A percentile compares a stretch with the other conserved stretches of the same genome.
phyloP scores from a whole-genome alignment of 2,113 vertebrate genomes.

The Plectropomus leopardus region DNA sequence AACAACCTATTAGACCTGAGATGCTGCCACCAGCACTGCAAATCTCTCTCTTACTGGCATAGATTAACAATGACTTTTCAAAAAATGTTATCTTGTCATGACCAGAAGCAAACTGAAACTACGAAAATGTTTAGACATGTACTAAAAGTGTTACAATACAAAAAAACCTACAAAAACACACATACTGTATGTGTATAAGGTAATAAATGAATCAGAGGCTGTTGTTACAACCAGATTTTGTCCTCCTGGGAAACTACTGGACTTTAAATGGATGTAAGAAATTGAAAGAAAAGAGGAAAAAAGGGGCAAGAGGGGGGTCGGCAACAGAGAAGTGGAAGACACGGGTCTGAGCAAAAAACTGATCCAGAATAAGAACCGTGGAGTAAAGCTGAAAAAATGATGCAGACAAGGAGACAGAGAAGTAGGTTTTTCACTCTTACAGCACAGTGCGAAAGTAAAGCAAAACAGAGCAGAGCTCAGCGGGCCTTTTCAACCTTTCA shows the following conservation, averaged over 20 bases:
- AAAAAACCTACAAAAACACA: not conserved
- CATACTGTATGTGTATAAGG: not conserved
- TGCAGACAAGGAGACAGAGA: conserved; percentile 29
- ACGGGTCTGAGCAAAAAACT: not conserved
- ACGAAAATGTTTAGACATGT: not conserved
- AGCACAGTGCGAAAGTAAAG: conserved; percentile 27
- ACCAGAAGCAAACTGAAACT: not conserved
- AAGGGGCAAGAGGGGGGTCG: not conserved
- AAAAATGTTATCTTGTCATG: not conserved
- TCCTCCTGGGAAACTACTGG: conserved; percentile 46
- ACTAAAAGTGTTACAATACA: not conserved
- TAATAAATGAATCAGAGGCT: conserved; percentile 74
- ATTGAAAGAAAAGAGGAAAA: conserved; percentile 22
- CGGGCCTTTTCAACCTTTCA: conserved; percentile 62
- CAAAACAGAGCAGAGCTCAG: conserved; percentile 51
- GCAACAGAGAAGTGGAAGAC: not conserved
- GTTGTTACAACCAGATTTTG: conserved; percentile 50
- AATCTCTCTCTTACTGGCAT: conserved; percentile 1
- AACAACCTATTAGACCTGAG: conserved; percentile 53
- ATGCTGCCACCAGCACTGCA: conserved; percentile 42
- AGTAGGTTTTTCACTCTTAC: conserved; percentile 44
- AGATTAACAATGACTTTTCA: conserved; percentile 3
- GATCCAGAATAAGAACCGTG: conserved; percentile 21
- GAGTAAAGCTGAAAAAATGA: conserved; percentile 32
- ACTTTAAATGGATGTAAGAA: conserved; percentile 62